Evolutionary conservation across 2,888 invertebrate genomes (phyloP), one percentile per base, ranked within the genome.

Genomic region (Amphiduros pacificus): DNA sequence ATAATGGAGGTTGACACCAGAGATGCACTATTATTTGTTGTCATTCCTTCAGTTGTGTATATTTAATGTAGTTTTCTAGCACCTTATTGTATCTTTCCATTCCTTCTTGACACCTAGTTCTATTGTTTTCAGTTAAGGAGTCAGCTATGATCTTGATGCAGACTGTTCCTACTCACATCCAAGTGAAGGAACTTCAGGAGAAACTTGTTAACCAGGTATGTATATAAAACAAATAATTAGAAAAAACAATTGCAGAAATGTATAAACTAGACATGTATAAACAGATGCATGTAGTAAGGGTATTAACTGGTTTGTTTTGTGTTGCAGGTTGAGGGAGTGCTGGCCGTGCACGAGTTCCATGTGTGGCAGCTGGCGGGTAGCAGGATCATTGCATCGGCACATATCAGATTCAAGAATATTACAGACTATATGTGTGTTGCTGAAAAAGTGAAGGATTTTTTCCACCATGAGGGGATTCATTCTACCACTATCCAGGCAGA

Each of bases 401-500:
- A 98, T 80, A 94, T 98, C 78, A 89, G 92, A 72, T 96, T 95
- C 85, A 89, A 92, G 73, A 96, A 95, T 84, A 85, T 96, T 60
- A 66, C 70, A 0, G 96, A 97, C 79, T 98, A 98, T 82, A 96
- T 97, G 94, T 91, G 92, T 80, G 92, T 98, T 69, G 96, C 97
- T 0, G 93, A 93, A 79, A 91, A 93, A 80, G 93, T 97, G 6
- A 98, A 97, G 83, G 92, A 93, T 79, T 93, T 97, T 85, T 97
- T 98, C 84, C 98, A 98, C 83, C 93, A 96, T 79, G 95, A 96
- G 83, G 97, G 97, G 55, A 97, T 98, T 73, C 98, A 98, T 84
- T 97, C 97, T 48, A 97, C 97, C 27, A 98, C 98, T 29, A 97
- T 98, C 79, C 97, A 98, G 81, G 97, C 97, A 0, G 98, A 98